Percentiles rank a stretch among this genome's conserved stretches.
Evolutionary conservation across 1,140 invertebrate species (phyloP).

Genomic region (Heliconius eleuchia): DNA sequence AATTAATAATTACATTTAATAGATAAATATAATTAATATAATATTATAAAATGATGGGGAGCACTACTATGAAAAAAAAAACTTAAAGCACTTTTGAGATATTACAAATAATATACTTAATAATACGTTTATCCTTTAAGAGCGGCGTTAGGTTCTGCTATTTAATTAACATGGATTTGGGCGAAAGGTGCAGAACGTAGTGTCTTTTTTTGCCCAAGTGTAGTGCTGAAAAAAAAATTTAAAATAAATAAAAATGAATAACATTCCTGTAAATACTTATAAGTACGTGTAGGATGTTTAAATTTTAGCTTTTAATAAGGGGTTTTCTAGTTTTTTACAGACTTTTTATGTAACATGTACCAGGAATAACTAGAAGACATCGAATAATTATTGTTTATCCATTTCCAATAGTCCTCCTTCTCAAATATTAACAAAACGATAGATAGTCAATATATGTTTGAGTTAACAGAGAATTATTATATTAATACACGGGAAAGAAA

Average conservation of each 20-base stretch:
- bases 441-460: background rate
- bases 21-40: constrained; percentile 9
- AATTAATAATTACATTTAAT: background rate
- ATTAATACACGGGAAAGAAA: background rate
- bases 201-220: no score
- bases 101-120: background rate
- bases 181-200: no score
- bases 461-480: background rate
- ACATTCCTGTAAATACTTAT: constrained; percentile 2
- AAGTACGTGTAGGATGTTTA: background rate
- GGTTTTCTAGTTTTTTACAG: background rate
- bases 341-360: background rate
- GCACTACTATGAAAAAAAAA: background rate
- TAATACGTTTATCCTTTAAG: background rate
- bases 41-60: background rate
- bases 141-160: no score
- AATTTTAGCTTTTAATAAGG: background rate
- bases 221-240: background rate
- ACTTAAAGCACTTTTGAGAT: background rate
- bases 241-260: background rate
- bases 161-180: no score
- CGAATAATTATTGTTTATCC: background rate
- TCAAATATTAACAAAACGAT: background rate
- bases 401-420: background rate
- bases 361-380: background rate